Evolutionary conservation across 1,140 invertebrate genomes (phyloP), one percentile per base, ranked within the genome.

Genomic region (Bradynema listronoti): DNA sequence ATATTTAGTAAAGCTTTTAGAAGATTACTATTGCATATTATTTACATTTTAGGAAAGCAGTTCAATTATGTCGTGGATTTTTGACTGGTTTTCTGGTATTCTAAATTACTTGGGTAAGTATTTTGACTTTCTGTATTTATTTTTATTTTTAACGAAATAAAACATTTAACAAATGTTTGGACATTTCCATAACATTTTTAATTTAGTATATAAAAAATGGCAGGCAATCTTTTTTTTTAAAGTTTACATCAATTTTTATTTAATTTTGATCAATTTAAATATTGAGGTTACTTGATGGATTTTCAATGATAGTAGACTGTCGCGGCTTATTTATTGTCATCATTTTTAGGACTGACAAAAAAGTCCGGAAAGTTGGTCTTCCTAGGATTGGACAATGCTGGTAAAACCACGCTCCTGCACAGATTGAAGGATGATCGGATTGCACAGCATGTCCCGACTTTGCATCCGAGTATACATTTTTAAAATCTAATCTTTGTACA

Each of bases 391-490:
- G 67, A 69, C 34, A 69, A 69, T 84, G 92, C 94, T n/a, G 67
- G 67, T 34, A 69, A 69, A 36, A 69, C 67, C 5, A 69, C 67
- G 27, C 47, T 99, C 68, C 85, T 99, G 73, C 93, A 97, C 80
- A 98, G 97, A 92, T 84, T 99, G 77, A 98, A 98, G 85, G 93
- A 97, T 85, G 93, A 97, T 83, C 86, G 91, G 82, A 85, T 98
- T 81, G 92, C 92, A 75, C 92, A 97, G 83, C 94, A 94, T 84
- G 91, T 97, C 65, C 94, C 94, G 60, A 98, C 94, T 74, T 83
- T 97, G 73, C 93, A 98, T 86, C 93, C 94, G 80, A 98, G 90
- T 93, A 86, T 39, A 19, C 36, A 39, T 39, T 39, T 39, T 39
- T 11, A 39, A 19, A 39, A 39, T 39, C 36, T 39, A 11, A 39